Conservation (phyloP, 2,113 vertebrate genomes). For the Grammomys surdaster region DNA sequence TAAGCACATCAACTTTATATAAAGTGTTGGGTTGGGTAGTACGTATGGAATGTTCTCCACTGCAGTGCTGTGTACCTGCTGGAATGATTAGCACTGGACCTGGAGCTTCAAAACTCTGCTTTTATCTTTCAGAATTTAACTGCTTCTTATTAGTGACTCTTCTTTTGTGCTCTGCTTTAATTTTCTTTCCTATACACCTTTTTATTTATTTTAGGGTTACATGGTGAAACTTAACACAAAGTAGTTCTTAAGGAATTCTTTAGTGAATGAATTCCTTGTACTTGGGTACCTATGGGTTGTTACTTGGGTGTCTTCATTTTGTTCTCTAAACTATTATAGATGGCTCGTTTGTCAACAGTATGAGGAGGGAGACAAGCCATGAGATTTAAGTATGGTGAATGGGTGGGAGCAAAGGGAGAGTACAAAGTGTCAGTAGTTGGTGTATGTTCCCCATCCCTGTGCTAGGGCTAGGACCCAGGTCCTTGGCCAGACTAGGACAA, state of each 20-base stretch:
- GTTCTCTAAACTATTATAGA: neutral
- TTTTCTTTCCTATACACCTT: neutral
- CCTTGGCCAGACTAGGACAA: neutral
- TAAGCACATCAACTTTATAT: neutral
- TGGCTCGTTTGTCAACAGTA: neutral
- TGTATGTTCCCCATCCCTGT: neutral
- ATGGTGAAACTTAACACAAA: neutral
- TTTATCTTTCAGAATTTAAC: neutral
- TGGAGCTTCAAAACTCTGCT: neutral
- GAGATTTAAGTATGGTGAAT: neutral
- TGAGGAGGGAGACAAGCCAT: neutral
- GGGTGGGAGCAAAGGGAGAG: neutral
- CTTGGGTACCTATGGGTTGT: neutral
- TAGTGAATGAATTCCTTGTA: conserved; percentile 15
- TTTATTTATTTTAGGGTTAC: neutral
- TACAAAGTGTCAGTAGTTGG: neutral
- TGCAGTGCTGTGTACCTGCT: neutral
- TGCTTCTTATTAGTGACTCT: neutral
- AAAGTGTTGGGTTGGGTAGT: neutral
- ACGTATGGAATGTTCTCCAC: neutral
- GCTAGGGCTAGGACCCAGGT: neutral
- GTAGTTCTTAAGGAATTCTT: neutral
- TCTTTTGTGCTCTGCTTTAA: conserved; percentile 10
- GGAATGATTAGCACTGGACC: neutral
- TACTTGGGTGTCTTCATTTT: neutral